Conservation (phyloP, 2,888 invertebrate genomes). For the Tricholauxania praeusta region DNA sequence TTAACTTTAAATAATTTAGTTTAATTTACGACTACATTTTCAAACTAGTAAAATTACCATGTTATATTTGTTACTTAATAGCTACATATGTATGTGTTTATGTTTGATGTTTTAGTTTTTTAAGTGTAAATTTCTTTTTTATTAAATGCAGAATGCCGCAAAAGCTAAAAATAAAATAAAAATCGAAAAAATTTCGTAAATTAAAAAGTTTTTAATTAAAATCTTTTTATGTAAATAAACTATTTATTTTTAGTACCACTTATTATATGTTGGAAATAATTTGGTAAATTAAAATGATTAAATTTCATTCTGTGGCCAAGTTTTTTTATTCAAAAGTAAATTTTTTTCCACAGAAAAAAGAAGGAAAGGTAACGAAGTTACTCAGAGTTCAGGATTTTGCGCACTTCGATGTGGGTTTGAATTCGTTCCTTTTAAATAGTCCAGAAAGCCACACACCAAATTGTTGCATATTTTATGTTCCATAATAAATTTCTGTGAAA, state of each 20-base stretch:
- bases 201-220: slow-evolving; percentile 31
- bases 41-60: not conserved
- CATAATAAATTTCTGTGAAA: too few relatives aligned
- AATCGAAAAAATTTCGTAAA: slow-evolving; percentile 15
- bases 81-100: slow-evolving; percentile 5
- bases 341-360: too few relatives aligned
- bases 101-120: slow-evolving; percentile 27
- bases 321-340: too few relatives aligned
- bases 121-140: slow-evolving; percentile 1
- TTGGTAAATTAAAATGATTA: too few relatives aligned
- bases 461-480: too few relatives aligned
- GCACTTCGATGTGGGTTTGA: too few relatives aligned
- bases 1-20: slow-evolving; percentile 15
- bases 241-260: not conserved
- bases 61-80: slow-evolving; percentile 18
- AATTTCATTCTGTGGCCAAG: too few relatives aligned
- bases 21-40: not conserved
- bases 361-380: too few relatives aligned
- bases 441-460: too few relatives aligned
- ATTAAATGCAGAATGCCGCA: slow-evolving; percentile 12
- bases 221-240: slow-evolving; percentile 26
- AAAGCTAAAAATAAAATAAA: slow-evolving; percentile 6
- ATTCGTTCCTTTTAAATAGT: too few relatives aligned
- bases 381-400: too few relatives aligned
- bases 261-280: not conserved